Percentiles rank a stretch among this genome's conserved stretches.
phyloP scores from a whole-genome alignment of 2,797 vertebrate genomes.

The Pangasius krempfi region DNA sequence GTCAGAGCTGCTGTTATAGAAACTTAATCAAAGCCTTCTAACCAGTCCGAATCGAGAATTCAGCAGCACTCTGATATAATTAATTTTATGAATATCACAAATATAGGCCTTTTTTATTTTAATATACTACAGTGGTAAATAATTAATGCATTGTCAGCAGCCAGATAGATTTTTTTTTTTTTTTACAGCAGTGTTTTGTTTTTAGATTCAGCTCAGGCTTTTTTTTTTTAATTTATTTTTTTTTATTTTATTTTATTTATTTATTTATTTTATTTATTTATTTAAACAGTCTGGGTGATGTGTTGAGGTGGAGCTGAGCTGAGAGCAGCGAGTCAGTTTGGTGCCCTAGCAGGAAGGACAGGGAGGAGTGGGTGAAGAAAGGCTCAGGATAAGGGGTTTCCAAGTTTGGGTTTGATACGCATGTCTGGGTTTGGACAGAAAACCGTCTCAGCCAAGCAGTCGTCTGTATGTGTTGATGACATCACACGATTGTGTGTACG shows the following conservation, averaged over 20 bases:
- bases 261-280: no score
- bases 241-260: no score
- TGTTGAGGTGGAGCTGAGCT: slow-evolving; percentile 53
- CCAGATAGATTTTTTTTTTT: neutral
- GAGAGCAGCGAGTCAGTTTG: slow-evolving; percentile 65
- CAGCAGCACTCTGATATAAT: neutral
- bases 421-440: slow-evolving; percentile 63
- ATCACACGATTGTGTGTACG: slow-evolving; percentile 52
- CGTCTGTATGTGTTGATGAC: slow-evolving; percentile 58
- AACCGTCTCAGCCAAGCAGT: slow-evolving; percentile 66
- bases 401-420: slow-evolving; percentile 24
- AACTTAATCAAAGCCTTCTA: neutral
- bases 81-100: neutral
- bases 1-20: neutral
- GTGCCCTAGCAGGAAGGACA: slow-evolving; percentile 76
- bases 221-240: neutral
- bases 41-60: neutral
- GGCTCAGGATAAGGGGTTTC: slow-evolving; percentile 13
- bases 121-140: neutral
- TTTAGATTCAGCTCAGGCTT: neutral
- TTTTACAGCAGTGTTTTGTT: neutral
- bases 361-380: slow-evolving; percentile 48
- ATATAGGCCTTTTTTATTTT: neutral
- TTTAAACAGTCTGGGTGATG: neutral
- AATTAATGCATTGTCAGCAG: no score